These are phyloP conservation scores for Staurois parvus DNA, from an alignment of 2,797 vertebrate genomes.

Conservation along the genomic window DNA sequence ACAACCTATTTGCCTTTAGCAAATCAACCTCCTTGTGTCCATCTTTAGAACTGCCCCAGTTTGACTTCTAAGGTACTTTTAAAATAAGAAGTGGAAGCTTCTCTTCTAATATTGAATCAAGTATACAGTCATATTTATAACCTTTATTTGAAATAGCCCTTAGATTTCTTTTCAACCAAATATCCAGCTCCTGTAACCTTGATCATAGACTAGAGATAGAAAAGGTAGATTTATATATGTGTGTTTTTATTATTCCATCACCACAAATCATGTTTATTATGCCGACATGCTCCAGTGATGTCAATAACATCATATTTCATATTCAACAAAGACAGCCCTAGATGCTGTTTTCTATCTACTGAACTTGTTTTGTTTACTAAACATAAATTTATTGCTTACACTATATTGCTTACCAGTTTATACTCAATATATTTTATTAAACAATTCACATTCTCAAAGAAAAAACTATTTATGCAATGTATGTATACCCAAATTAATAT, in stretches of 20 bases:
- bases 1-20: no score
- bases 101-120: neutral
- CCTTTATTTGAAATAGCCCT: neutral
- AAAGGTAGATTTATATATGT: neutral
- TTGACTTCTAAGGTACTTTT: neutral
- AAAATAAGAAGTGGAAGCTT: neutral
- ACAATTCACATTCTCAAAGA: neutral
- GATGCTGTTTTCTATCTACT: neutral
- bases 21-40: no score
- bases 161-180: neutral
- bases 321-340: neutral
- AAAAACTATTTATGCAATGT: neutral
- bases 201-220: neutral
- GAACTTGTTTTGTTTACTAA: neutral
- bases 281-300: slow-evolving; percentile 3
- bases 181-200: neutral
- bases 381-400: neutral
- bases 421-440: neutral
- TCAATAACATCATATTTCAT: neutral
- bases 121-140: neutral
- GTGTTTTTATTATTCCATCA: slow-evolving; percentile 10
- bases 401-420: neutral
- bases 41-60: neutral
- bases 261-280: slow-evolving; percentile 9
- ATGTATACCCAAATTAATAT: neutral